Evolutionary conservation across 2,888 invertebrate species (phyloP).

Genomic region (Pasiphila rectangulata): DNA sequence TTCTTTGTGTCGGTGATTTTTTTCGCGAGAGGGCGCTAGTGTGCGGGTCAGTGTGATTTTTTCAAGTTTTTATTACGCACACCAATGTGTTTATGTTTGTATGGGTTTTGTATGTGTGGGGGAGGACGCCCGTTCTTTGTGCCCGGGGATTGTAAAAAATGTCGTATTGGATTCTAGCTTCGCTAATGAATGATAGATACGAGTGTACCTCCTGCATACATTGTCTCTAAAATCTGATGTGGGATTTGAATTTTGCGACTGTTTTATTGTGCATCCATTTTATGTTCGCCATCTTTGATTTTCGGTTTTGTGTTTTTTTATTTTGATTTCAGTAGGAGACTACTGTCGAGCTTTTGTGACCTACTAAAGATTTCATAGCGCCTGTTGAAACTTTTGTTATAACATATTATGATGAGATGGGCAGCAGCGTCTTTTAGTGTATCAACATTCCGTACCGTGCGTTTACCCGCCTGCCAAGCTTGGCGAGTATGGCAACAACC

Average conservation of each 20-base stretch:
- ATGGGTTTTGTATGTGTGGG: conserved; percentile 55
- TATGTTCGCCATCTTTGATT: conserved; percentile 42
- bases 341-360: neutral
- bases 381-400: no score
- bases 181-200: conserved; percentile 80
- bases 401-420: no score
- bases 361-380: conserved; percentile 27
- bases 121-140: conserved; percentile 75
- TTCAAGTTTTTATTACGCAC: conserved; percentile 73
- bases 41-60: conserved; percentile 78
- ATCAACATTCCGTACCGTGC: no score
- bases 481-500: no score
- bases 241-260: conserved; percentile 51
- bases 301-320: conserved; percentile 14
- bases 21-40: conserved; percentile 61
- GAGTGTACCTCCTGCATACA: conserved; percentile 55
- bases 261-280: conserved; percentile 38
- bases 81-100: conserved; percentile 50
- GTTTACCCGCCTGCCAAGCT: no score
- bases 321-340: neutral
- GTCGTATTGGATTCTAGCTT: conserved; percentile 80
- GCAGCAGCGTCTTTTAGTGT: no score
- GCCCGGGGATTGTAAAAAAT: conserved; percentile 79
- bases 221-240: conserved; percentile 65
- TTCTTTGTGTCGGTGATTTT: conserved; percentile 81